phyloP scores from a whole-genome alignment of 2,113 vertebrate species.

The Xenopus tropicalis region UCB_Xtro_10.0 CM004447.2:95724501-95725000 shows the following conservation, averaged over 20 bases:
- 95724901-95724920: neutral
- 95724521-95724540: constrained; percentile 59
- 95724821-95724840: constrained; percentile 63
- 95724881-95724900: constrained; percentile 47
- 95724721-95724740: neutral
- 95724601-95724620: too few species aligned
- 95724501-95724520: constrained; percentile 45
- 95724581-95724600: constrained; percentile 61
- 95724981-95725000: too few species aligned
- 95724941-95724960: neutral
- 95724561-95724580: constrained; percentile 54
- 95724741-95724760: constrained; percentile 66
- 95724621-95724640: too few species aligned
- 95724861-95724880: constrained; percentile 66
- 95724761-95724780: constrained; percentile 62
- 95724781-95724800: constrained; percentile 66
- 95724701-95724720: too few species aligned
- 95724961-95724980: too few species aligned
- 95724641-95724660: too few species aligned
- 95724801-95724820: constrained; percentile 63
- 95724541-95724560: constrained; percentile 60
- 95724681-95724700: too few species aligned
- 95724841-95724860: constrained; percentile 66
- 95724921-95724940: neutral
- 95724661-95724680: too few species aligned